Base-by-base conservation (phyloP, 2,113 vertebrate species). In the Riparia riparia region DNA sequence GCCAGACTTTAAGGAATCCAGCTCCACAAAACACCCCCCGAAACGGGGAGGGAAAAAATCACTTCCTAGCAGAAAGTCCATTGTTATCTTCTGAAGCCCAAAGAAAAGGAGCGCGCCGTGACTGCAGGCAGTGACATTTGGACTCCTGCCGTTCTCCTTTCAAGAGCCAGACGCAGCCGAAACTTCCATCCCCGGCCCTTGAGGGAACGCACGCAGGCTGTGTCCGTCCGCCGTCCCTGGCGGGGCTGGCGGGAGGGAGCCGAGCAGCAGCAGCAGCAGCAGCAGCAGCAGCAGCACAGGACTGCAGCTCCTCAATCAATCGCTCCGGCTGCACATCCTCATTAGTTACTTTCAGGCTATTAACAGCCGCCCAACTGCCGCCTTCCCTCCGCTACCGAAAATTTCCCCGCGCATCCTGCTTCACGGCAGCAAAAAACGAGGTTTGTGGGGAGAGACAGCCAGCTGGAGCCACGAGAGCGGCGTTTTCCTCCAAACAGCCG, bases 281-380 rank as follows among this genome's bases (percentile, higher is more conserved):
- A 37, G 37, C 37, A 91, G 87, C 94, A 95, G 96, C 96, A 97
- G 97, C 93, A 91, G 89, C 94, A 95, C 81, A 96, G 97, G 96
- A 98, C 98, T 97, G 99, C 99, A 98, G 99, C 98, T 98, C 98
- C 97, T 98, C 98, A 98, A 99, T 99, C 99, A 99, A 99, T 99
- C 93, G 93, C 97, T 98, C 98, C 74, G 93, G 97, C 98, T 98
- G 98, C 98, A 98, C 98, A 98, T 98, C 98, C 98, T 98, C 98
- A 98, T 98, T 98, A 98, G 98, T 98, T 98, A 98, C 98, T 98
- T 97, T 97, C 96, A 98, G 96, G 97, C 98, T 98, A 98, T 98
- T 98, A 98, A 97, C 95, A 98, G 97, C 97, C 68, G 68, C 96
- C 95, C 95, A 96, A 90, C 93, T 95, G 93, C 97, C 96, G 89